These are phyloP conservation scores for Eumacrocentrus americanus DNA, from an alignment of 2,888 invertebrate genomes.

Conservation along the genomic window DNA sequence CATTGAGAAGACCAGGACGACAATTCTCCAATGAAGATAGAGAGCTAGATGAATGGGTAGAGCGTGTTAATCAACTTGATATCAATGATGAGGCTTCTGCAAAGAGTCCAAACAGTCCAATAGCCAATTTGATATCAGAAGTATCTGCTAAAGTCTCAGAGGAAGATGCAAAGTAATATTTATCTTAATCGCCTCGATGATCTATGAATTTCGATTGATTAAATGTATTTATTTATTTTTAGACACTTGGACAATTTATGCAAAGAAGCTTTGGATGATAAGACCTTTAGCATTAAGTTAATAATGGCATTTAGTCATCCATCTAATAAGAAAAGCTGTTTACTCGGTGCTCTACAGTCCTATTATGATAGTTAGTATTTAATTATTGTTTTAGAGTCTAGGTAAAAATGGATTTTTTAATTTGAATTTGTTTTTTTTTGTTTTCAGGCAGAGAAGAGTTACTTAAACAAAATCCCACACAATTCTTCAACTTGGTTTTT, in stretches of 20 bases:
- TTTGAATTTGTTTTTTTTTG: slow-evolving; percentile 1
- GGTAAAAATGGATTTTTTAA: no score
- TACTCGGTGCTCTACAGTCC: slow-evolving; percentile 17
- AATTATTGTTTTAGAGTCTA: no score
- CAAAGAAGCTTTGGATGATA: slow-evolving; percentile 39
- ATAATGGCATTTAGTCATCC: slow-evolving; percentile 26
- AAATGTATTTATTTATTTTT: background rate
- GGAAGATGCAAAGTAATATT: slow-evolving; percentile 31
- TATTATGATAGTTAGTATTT: slow-evolving; percentile 35
- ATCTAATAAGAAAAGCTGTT: slow-evolving; percentile 12
- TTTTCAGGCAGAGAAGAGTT: slow-evolving; percentile 42
- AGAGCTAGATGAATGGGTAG: slow-evolving; percentile 28
- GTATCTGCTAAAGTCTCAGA: slow-evolving; percentile 19
- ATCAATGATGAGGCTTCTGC: slow-evolving; percentile 20
- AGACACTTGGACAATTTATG: slow-evolving; percentile 33
- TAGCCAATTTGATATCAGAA: slow-evolving; percentile 16
- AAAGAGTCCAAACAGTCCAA: slow-evolving; percentile 22
- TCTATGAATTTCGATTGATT: background rate
- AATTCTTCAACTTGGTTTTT: slow-evolving; percentile 57
- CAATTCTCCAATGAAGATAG: background rate
- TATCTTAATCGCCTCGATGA: background rate
- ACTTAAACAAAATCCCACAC: slow-evolving; percentile 32
- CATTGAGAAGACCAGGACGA: slow-evolving; percentile 41
- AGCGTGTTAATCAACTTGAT: slow-evolving; percentile 32
- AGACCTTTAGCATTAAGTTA: slow-evolving; percentile 40